phyloP scores from a whole-genome alignment of 37 sponge, comb jelly and placozoan genomes.

The Tethya wilhelma region DNA sequence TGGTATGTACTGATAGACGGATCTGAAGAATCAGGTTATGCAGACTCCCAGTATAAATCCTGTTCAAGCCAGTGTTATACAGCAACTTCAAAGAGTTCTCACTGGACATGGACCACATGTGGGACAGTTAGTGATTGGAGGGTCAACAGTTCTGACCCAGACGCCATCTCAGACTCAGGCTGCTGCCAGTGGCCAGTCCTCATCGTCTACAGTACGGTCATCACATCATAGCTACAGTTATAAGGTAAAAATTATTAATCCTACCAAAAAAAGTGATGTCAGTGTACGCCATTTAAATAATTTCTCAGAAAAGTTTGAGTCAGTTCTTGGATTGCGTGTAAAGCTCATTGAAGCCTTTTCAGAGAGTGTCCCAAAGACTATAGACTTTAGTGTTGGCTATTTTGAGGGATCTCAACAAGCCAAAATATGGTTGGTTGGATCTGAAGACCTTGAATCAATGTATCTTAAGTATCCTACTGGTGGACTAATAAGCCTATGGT shows the following conservation, averaged over 20 bases:
- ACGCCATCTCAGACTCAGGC: neutral
- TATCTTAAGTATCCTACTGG: constrained; percentile 29
- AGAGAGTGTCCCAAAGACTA: neutral
- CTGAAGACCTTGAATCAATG: constrained; percentile 28
- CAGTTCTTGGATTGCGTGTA: neutral
- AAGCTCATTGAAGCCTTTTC: constrained; percentile 16
- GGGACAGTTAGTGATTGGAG: no score
- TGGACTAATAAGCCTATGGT: constrained; percentile 26
- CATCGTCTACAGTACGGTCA: no score
- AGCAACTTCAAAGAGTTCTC: no score
- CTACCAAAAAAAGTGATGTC: constrained; percentile 35
- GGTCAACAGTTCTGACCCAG: no score
- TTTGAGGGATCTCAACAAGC: constrained; percentile 29
- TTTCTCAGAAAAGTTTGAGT: neutral
- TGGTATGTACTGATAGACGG: no score
- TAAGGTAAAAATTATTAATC: constrained; percentile 39
- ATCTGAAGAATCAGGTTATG: no score
- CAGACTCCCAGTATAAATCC: no score
- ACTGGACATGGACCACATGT: no score
- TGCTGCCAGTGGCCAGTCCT: no score
- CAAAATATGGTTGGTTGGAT: constrained; percentile 5
- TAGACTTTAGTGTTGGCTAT: constrained; percentile 13
- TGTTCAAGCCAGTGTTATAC: no score
- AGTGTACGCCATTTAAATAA: constrained; percentile 5
- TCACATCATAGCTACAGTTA: no score